phyloP scores from a whole-genome alignment of 2,797 vertebrate species.

The Hypotaenidia okinawae region DNA sequence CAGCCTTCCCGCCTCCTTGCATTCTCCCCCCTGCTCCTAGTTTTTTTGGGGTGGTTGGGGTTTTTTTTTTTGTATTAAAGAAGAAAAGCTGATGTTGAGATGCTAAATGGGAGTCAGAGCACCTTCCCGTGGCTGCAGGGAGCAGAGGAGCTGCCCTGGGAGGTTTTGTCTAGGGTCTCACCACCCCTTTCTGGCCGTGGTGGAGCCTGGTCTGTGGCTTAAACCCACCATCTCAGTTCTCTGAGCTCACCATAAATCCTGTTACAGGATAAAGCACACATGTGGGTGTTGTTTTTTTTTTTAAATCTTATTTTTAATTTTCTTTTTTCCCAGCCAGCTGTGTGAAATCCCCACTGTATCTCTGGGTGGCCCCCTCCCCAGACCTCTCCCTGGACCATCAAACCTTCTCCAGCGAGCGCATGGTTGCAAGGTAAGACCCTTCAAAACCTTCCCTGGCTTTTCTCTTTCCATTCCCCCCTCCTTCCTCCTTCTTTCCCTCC shows the following conservation, averaged over 20 bases:
- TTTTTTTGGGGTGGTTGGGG: too few relatives aligned
- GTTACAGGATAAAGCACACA: not conserved
- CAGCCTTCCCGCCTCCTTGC: not conserved
- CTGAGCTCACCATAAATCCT: not conserved
- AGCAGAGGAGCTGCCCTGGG: not conserved
- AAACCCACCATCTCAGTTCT: not conserved
- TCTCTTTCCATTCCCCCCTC: not conserved
- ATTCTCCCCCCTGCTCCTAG: too few relatives aligned
- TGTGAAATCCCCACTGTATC: not conserved
- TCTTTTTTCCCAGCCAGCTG: not conserved
- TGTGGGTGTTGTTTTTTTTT: rapidly evolving
- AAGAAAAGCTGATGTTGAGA: not conserved
- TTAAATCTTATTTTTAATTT: not conserved
- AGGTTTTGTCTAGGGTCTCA: not conserved
- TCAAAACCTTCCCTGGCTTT: not conserved
- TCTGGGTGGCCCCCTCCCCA: not conserved
- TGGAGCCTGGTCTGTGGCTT: not conserved
- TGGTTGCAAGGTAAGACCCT: conserved; percentile 31
- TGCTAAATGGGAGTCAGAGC: not conserved
- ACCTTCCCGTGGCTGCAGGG: not conserved
- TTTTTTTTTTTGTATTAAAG: too few relatives aligned
- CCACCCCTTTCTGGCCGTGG: not conserved
- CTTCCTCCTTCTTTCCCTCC: too few relatives aligned
- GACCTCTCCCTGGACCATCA: not conserved
- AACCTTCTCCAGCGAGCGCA: not conserved